Evolutionary conservation across 2,113 vertebrate species (phyloP).

Genomic region (Montifringilla adamsi): DNA sequence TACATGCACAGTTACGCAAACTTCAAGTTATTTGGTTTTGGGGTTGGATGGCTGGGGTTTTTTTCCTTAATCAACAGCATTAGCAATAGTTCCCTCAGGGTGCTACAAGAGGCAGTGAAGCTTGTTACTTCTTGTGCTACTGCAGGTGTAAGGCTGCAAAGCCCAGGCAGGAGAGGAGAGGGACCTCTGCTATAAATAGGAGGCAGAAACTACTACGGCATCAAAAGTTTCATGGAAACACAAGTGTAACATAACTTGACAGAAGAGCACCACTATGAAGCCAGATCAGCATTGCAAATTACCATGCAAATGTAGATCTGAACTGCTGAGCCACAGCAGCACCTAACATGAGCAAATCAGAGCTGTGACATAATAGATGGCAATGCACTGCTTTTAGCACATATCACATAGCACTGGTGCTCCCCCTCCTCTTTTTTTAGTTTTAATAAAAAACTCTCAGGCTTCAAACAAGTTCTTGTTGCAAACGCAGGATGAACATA

Average conservation of each 20-base stretch:
- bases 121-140: neutral
- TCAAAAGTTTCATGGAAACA: neutral
- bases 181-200: neutral
- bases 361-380: neutral
- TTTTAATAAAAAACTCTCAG: neutral
- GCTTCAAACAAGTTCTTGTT: constrained; percentile 36
- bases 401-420: neutral
- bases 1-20: neutral
- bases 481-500: neutral
- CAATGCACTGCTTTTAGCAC: neutral
- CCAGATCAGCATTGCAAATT: neutral
- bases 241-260: neutral
- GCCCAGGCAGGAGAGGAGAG: neutral
- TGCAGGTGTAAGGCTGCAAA: neutral
- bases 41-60: rapidly evolving
- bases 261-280: neutral
- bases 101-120: neutral
- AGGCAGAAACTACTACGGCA: neutral
- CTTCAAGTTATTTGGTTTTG: neutral
- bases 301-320: neutral
- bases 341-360: neutral
- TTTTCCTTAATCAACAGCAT: neutral
- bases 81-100: neutral
- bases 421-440: neutral
- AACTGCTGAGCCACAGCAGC: neutral